Evolutionary conservation across 2,113 vertebrate species (phyloP).

Genomic region (Ciconia maguari): DNA sequence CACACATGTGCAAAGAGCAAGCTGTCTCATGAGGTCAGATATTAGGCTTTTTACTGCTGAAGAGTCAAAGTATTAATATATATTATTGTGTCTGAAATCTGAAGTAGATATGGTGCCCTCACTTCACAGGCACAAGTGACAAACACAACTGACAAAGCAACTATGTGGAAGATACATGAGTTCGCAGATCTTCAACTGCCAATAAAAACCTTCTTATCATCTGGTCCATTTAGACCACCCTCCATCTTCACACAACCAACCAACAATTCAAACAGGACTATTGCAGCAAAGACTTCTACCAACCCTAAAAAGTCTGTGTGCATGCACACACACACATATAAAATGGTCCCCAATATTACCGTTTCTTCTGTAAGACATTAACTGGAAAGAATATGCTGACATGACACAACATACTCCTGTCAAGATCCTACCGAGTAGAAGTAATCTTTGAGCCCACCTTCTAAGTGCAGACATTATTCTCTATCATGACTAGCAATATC

Average conservation of each 20-base stretch:
- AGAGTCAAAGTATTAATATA: background rate
- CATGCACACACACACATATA: background rate
- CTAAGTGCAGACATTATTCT: background rate
- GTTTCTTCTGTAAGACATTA: background rate
- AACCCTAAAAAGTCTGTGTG: background rate
- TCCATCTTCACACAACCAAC: background rate
- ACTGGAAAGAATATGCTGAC: background rate
- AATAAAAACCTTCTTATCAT: background rate
- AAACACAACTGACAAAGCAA: background rate
- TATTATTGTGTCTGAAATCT: background rate
- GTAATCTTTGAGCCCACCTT: background rate
- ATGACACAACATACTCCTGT: accelerated
- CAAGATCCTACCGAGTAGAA: background rate
- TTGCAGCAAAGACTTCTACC: background rate
- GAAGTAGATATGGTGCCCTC: background rate
- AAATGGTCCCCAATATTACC: background rate
- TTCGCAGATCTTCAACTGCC: background rate
- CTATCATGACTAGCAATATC: background rate
- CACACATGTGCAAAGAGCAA: background rate
- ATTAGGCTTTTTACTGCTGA: background rate
- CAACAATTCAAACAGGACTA: background rate
- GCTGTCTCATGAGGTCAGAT: background rate
- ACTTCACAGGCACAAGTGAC: background rate
- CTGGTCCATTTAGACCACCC: background rate
- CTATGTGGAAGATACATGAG: accelerated